Evolutionary conservation across 2,888 invertebrate genomes (phyloP), one percentile per base, ranked within the genome.

Genomic region (Digitonthophagus gazella): DNA sequence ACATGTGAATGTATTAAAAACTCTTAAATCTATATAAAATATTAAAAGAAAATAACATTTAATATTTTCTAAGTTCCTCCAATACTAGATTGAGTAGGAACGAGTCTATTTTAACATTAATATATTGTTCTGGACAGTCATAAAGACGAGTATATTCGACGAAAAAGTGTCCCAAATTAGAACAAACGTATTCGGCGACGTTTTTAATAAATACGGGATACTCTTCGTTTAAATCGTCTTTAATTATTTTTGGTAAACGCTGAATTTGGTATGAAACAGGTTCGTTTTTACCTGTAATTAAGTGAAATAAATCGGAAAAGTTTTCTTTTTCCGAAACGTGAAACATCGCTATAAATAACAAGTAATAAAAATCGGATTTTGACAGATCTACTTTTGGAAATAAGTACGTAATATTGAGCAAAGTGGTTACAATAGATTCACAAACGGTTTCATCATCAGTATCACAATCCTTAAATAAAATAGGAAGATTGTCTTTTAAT

Each of bases 301-400:
- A 14, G 5, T 18, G 5, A 61, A 61, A 61, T 1, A 61, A 61
- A n/a, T 18, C 5, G 1, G 5, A 14, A 16, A 61, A 61, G n/a
- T 2, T n/a, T 2, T 6, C 6, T 19, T 61, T 61, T 3, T 61
- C 19, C 14, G 61, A 61, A n/a, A 61, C 18, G n/a, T 2, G n/a
- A 19, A 61, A 20, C 8, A 61, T 16, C 6, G 19, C 20, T 16
- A 61, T 2, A n/a, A 61, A 8, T 20, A 61, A 18, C n/a, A 61
- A 61, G n/a, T 16, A 61, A 18, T 61, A 61, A 19, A 61, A 61
- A n/a, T 61, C 61, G n/a, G 14, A 61, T 61, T 16, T 16, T 16
- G 15, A 1, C 5, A 61, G 18, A 61, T 18, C 19, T 16, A 61
- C n/a, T n/a, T 61, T 61, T 19, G 18, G 61, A 18, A 61, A 61